Percentiles rank a stretch among this genome's conserved stretches.
Conservation (phyloP, 2,888 invertebrate genomes). For the Cactoblastis cactorum region DNA sequence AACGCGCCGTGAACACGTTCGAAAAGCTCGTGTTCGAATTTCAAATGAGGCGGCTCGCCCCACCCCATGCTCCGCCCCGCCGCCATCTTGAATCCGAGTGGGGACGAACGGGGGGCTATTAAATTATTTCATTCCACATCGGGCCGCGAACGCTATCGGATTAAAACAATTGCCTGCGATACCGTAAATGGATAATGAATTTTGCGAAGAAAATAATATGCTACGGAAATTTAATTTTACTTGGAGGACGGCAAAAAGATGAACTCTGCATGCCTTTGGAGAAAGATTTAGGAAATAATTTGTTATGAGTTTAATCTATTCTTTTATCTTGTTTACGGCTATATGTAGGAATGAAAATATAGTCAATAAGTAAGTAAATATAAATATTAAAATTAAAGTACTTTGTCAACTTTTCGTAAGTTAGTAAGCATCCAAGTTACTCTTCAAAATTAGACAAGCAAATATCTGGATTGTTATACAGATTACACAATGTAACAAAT, state of each 20-base stretch:
- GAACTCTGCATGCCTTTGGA: background rate
- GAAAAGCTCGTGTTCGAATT: slow-evolving; percentile 73
- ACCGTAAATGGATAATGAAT: slow-evolving; percentile 77
- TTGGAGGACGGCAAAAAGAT: slow-evolving; percentile 27
- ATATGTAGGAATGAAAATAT: too few relatives aligned
- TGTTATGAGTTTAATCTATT: too few relatives aligned
- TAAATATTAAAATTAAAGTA: too few relatives aligned
- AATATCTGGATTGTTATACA: too few relatives aligned
- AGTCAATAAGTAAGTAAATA: too few relatives aligned
- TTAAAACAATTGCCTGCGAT: slow-evolving; percentile 78
- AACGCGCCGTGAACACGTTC: slow-evolving; percentile 69
- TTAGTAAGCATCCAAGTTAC: too few relatives aligned
- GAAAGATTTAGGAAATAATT: background rate
- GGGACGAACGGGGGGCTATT: slow-evolving; percentile 64
- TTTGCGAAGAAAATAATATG: slow-evolving; percentile 72
- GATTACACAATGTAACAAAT: too few relatives aligned
- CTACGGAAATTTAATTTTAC: slow-evolving; percentile 57
- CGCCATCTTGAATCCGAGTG: slow-evolving; percentile 72
- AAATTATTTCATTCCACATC: slow-evolving; percentile 78
- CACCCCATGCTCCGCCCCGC: slow-evolving; percentile 70
- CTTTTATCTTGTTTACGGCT: too few relatives aligned
- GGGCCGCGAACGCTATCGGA: slow-evolving; percentile 73
- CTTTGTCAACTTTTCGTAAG: too few relatives aligned
- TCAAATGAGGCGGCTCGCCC: slow-evolving; percentile 77
- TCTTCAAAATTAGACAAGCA: too few relatives aligned